These are phyloP conservation scores for Polyergus mexicanus DNA, from an alignment of 1,140 invertebrate genomes.

Conservation along the genomic window DNA sequence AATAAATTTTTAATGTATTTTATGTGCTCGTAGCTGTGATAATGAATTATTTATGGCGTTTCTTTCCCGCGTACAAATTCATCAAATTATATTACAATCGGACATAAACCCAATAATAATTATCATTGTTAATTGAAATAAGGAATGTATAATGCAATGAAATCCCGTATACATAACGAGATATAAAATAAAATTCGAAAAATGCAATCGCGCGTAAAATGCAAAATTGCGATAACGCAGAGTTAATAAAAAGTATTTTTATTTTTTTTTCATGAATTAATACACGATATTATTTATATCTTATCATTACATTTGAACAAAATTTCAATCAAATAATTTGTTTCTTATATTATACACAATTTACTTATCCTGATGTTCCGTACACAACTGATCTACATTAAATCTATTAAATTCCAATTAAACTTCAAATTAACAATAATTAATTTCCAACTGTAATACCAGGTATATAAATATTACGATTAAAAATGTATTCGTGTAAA, in stretches of 20 bases:
- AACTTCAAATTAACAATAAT: not conserved
- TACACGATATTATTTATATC: not conserved
- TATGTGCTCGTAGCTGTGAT: too few relatives aligned
- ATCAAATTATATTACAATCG: slow-evolving; percentile 1
- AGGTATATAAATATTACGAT: too few relatives aligned
- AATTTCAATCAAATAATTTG: not conserved
- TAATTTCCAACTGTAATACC: not conserved
- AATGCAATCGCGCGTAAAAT: not conserved
- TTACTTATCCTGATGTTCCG: not conserved
- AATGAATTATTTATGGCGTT: slow-evolving; percentile 4
- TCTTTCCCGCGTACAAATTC: not conserved
- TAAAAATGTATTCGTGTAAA: slow-evolving; percentile 43
- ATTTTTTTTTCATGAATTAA: not conserved
- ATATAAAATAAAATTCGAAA: not conserved
- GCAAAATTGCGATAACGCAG: not conserved
- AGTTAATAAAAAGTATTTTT: slow-evolving; percentile 18
- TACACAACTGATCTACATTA: not conserved
- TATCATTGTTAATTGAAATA: not conserved
- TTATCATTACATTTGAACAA: not conserved
- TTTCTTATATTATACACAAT: not conserved
- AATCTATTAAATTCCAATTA: not conserved
- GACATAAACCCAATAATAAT: slow-evolving; percentile 1
- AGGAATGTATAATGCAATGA: not conserved
- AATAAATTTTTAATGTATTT: not conserved
- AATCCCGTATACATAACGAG: not conserved